Conservation (phyloP, 1,140 invertebrate genomes). For the Pseudoatta argentina region DNA sequence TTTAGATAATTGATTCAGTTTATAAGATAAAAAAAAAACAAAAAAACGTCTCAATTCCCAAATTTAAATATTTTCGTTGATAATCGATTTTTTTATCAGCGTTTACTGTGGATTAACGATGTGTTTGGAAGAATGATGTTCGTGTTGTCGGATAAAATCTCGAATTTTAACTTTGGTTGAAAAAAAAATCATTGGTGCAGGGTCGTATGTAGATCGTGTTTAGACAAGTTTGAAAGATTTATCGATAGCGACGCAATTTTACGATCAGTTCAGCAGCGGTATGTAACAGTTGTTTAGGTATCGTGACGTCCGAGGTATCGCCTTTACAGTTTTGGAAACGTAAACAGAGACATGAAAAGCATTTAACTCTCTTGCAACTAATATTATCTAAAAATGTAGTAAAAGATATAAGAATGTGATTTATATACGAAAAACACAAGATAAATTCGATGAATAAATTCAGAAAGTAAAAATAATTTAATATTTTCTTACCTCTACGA, state of each 20-base stretch:
- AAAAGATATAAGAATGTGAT: neutral
- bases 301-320: conserved; percentile 45
- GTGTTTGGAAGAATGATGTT: conserved; percentile 13
- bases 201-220: conserved; percentile 76
- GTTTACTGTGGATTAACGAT: neutral
- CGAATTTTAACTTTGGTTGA: neutral
- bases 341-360: neutral
- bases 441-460: too few relatives aligned
- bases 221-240: conserved; percentile 79
- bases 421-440: neutral
- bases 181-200: conserved; percentile 48
- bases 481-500: neutral
- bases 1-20: neutral
- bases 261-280: conserved; percentile 57
- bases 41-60: neutral
- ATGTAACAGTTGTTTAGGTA: conserved; percentile 63
- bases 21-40: neutral
- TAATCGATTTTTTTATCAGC: conserved; percentile 7
- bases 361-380: neutral
- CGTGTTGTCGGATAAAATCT: conserved; percentile 17
- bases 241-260: conserved; percentile 75
- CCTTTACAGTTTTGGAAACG: conserved; percentile 50
- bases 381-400: neutral
- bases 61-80: conserved; percentile 3
- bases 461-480: neutral